Percentiles rank a stretch among this genome's conserved stretches.
phyloP scores from a whole-genome alignment of 2,113 vertebrate species.

The Opisthocomus hoazin region DNA sequence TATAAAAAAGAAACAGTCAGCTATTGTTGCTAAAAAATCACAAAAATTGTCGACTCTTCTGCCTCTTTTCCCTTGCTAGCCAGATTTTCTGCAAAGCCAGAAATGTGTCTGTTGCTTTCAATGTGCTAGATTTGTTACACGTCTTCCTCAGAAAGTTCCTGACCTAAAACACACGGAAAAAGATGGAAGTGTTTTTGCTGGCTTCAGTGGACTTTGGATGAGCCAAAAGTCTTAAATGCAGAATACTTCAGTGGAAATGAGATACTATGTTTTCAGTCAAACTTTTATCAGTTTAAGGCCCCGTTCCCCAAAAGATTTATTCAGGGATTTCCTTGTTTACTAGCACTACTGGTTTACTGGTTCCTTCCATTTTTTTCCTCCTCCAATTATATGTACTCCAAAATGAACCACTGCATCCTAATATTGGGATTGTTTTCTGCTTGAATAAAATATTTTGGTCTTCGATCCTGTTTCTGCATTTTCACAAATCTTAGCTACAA shows the following conservation, averaged over 20 bases:
- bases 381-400: neutral
- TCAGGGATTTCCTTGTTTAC: slow-evolving; percentile 40
- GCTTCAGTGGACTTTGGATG: neutral
- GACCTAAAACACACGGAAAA: slow-evolving; percentile 38
- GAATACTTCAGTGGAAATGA: slow-evolving; percentile 36
- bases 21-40: neutral
- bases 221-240: slow-evolving; percentile 25
- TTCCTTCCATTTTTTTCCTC: neutral
- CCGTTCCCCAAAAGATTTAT: neutral
- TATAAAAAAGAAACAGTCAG: neutral
- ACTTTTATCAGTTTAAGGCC: neutral
- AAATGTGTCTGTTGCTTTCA: neutral
- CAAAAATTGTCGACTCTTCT: neutral
- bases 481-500: neutral
- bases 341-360: neutral
- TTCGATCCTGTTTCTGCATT: neutral
- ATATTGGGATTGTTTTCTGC: neutral
- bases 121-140: neutral
- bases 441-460: neutral
- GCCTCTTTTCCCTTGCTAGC: neutral
- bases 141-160: slow-evolving; percentile 39
- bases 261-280: slow-evolving; percentile 1
- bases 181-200: slow-evolving; percentile 50
- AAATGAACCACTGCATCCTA: neutral
- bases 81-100: neutral